Conservation (phyloP, 2,888 invertebrate species). For the Chaetogeoica ovagalla region DNA sequence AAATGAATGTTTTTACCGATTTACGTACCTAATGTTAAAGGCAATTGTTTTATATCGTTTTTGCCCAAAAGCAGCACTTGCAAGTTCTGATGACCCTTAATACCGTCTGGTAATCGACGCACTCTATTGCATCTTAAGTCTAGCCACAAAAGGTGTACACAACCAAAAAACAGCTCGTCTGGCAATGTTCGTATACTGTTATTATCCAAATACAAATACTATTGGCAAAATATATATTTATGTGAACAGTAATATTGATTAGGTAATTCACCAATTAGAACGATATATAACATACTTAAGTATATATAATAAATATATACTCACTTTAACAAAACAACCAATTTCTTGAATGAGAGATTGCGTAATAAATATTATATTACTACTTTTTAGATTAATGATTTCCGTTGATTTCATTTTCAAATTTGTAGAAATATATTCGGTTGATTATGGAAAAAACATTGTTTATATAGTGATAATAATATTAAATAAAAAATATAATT, state of each 20-base stretch:
- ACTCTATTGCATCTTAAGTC: conserved; percentile 41
- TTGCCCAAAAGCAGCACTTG: conserved; percentile 41
- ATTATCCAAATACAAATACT: conserved; percentile 49
- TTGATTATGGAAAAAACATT: neutral
- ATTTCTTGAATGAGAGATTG: conserved; percentile 29
- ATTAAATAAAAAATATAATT: neutral
- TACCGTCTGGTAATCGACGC: conserved; percentile 24
- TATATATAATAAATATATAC: neutral
- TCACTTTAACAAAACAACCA: conserved; percentile 28
- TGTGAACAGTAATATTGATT: neutral
- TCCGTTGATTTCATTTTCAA: conserved; percentile 10
- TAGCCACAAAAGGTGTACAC: conserved; percentile 36
- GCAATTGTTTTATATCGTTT: conserved; percentile 36
- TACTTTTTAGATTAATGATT: conserved; percentile 34
- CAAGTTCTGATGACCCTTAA: conserved; percentile 27
- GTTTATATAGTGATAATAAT: neutral
- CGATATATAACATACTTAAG: neutral
- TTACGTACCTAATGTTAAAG: conserved; percentile 32
- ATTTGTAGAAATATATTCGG: neutral
- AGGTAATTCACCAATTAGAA: neutral
- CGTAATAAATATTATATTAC: conserved; percentile 21
- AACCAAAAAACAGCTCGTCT: conserved; percentile 21
- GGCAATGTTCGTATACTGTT: conserved; percentile 35
- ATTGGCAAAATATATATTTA: neutral
- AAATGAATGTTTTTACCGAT: too few species aligned